These are phyloP conservation scores for Mesoclemmys tuberculata DNA, from an alignment of 2,113 vertebrate species.

Conservation along the genomic window DNA sequence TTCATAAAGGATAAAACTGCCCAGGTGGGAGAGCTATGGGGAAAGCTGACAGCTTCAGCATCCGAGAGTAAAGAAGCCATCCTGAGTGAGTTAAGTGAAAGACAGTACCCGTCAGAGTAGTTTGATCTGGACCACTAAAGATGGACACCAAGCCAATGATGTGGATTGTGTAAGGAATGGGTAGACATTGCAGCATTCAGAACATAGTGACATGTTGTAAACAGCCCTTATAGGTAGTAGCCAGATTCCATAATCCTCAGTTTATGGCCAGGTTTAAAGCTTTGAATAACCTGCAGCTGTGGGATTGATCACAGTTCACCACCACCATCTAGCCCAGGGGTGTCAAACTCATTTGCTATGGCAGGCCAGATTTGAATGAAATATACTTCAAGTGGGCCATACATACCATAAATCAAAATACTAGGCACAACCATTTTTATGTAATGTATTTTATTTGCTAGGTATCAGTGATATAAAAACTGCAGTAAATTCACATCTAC, in stretches of 20 bases:
- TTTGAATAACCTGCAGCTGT: neutral
- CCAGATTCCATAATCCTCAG: neutral
- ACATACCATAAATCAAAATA: no score
- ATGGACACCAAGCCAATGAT: neutral
- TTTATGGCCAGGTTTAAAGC: neutral
- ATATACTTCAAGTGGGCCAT: no score
- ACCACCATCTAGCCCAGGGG: no score
- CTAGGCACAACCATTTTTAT: no score
- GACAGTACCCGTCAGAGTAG: neutral
- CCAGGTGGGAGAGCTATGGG: neutral
- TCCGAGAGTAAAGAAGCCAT: neutral
- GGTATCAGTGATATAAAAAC: no score
- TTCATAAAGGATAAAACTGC: neutral
- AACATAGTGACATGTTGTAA: neutral
- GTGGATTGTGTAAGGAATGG: neutral
- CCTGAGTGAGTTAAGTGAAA: neutral
- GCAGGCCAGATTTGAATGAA: no score
- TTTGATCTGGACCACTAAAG: neutral
- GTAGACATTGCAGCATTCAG: neutral
- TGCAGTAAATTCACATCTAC: no score
- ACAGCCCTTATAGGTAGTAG: neutral
- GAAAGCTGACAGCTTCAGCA: neutral
- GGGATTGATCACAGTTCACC: neutral
- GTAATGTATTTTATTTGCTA: no score
- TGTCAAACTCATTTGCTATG: no score